Base-by-base conservation (phyloP, 2,888 invertebrate genomes). In the Drosophila demipolita region DNA sequence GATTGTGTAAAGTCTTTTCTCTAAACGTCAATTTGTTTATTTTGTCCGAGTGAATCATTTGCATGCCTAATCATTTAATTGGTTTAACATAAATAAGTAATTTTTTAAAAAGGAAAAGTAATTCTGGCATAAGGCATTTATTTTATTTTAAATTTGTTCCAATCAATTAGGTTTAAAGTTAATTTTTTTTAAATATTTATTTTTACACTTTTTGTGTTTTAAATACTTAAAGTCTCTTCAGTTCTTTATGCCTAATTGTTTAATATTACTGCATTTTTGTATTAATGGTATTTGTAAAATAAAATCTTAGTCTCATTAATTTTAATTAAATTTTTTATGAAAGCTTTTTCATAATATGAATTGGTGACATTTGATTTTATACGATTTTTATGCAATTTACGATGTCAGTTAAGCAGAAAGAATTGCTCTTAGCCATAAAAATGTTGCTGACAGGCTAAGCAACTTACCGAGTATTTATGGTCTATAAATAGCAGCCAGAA, bases 401-500 rank as follows among this genome's bases (percentile, higher is more conserved):
- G 71, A 49, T 36, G 58, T 49, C 68, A 45, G 76, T 64, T 50
- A 32, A 61, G 35, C 23, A 42, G 23, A 52, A 48, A 49, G 38
- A 62, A 38, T 50, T 61, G 61, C 32, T n/a, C n/a, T 29, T 35
- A 23, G 55, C 62, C 48, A 66, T 72, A 49, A 72, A 63, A 72
- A 61, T 65, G 66, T 78, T 58, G 57, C 20, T 40, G n/a, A 15
- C 57, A 12, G 68, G 38, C 66, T 32, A 32, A n/a, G 45, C 52
- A 50, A 35, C 32, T 26, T 42, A 35, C 26, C 32, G 63, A 70
- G 48, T 67, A 64, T 66, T 80, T 78, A 64, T 68, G 65, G 71
- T 66, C 82, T 80, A 80, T 81, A 74, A 80, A 81, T 81, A 77
- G 78, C 62, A 48, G 45, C 40, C 59, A 48, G 38, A 50, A 66